A percentile compares a stretch with the other conserved stretches of the same genome.
Conservation (phyloP, 1,140 invertebrate species). For the Paraescarpia echinospica region DNA sequence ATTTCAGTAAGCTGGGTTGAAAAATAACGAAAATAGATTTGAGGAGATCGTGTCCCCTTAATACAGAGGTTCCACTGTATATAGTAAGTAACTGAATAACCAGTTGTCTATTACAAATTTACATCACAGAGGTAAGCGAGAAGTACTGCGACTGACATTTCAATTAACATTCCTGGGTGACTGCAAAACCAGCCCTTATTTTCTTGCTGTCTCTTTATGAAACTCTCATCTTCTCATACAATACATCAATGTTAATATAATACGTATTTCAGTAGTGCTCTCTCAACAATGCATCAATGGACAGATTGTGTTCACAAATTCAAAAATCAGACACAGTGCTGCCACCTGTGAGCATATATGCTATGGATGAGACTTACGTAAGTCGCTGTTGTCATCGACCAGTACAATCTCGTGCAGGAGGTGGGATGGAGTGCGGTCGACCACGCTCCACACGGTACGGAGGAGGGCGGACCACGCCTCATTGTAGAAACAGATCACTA, state of each 20-base stretch:
- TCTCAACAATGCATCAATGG: neutral
- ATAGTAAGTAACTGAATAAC: no score
- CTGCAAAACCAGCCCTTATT: no score
- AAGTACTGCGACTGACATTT: no score
- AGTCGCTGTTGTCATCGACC: conserved; percentile 71
- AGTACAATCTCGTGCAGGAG: conserved; percentile 86
- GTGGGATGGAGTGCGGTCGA: conserved; percentile 75
- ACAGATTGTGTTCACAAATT: neutral
- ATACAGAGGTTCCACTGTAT: no score
- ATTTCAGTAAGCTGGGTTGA: no score
- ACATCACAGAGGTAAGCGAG: no score
- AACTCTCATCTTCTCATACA: no score
- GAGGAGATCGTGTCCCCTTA: no score
- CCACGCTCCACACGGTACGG: conserved; percentile 80
- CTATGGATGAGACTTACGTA: neutral
- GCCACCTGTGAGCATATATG: neutral
- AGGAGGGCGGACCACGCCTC: conserved; percentile 84
- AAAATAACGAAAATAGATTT: no score
- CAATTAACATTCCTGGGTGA: no score
- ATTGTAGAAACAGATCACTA: conserved; percentile 87
- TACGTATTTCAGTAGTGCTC: neutral
- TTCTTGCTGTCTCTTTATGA: no score
- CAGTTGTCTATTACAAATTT: no score
- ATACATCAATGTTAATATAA: neutral
- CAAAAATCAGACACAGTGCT: neutral